These are phyloP conservation scores for Malachius bipustulatus DNA, from an alignment of 2,888 invertebrate species.

Conservation along the genomic window DNA sequence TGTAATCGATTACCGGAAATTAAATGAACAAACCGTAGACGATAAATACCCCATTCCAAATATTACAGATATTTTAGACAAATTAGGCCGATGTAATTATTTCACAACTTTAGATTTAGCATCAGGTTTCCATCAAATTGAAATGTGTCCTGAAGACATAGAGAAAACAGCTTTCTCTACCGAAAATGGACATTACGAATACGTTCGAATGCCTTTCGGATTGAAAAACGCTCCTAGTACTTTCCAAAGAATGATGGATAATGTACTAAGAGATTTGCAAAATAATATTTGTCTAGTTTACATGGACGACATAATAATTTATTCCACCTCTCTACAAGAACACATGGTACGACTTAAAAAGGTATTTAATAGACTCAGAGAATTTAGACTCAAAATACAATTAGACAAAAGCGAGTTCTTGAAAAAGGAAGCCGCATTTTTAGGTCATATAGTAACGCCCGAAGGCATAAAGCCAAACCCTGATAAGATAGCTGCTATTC, in stretches of 20 bases:
- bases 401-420: too few relatives aligned
- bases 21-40: constrained; percentile 1
- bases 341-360: not conserved
- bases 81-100: not conserved
- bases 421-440: too few relatives aligned
- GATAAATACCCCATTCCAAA: not conserved
- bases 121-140: not conserved
- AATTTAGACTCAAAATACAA: too few relatives aligned
- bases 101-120: not conserved
- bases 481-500: too few relatives aligned
- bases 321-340: not conserved
- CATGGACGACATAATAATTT: not conserved
- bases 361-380: not conserved
- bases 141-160: constrained; percentile 1
- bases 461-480: too few relatives aligned
- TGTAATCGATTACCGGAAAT: not conserved
- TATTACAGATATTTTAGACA: not conserved
- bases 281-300: not conserved
- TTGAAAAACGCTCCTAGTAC: not conserved
- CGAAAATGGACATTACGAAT: not conserved
- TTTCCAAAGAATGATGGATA: too few relatives aligned
- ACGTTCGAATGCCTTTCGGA: not conserved
- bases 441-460: too few relatives aligned
- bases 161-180: not conserved
- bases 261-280: not conserved